A percentile compares a stretch with the other conserved stretches of the same genome.
These are phyloP conservation scores for Drosophila sturtevanti DNA, from an alignment of 1,140 invertebrate species.

Conservation along the genomic window DNA sequence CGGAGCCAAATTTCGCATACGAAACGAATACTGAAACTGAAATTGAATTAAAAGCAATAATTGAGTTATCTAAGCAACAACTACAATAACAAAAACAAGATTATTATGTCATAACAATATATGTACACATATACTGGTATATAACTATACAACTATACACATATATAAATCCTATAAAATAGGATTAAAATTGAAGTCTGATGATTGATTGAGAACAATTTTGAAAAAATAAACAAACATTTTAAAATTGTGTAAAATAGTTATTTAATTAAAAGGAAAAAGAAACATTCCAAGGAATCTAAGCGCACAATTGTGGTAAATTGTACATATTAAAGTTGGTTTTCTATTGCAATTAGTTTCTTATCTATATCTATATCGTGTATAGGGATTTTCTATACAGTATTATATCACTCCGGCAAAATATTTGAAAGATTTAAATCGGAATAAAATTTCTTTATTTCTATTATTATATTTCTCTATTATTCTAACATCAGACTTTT, in stretches of 20 bases:
- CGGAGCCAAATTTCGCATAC: slow-evolving; percentile 2
- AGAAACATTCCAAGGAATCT: no score
- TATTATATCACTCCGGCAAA: no score
- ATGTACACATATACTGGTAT: not conserved
- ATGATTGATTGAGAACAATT: slow-evolving; percentile 11
- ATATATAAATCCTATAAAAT: slow-evolving; percentile 14
- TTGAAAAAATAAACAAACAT: not conserved
- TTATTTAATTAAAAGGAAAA: not conserved
- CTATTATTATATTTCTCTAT: no score
- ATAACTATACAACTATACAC: slow-evolving; percentile 18
- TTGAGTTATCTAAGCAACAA: slow-evolving; percentile 1
- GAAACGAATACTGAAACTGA: slow-evolving; percentile 3
- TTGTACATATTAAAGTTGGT: no score
- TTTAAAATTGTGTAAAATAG: not conserved
- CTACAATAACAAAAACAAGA: no score
- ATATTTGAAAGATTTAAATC: no score
- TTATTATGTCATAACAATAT: not conserved
- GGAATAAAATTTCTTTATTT: no score
- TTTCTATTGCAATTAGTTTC: no score
- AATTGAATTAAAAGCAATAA: slow-evolving; percentile 2
- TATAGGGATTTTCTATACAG: no score
- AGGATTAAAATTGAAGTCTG: slow-evolving; percentile 39
- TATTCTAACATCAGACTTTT: no score
- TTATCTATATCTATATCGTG: no score
- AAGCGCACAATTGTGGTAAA: no score